These are phyloP conservation scores for Ellobium chinense DNA, from an alignment of 2,888 invertebrate genomes.

Conservation along the genomic window DNA sequence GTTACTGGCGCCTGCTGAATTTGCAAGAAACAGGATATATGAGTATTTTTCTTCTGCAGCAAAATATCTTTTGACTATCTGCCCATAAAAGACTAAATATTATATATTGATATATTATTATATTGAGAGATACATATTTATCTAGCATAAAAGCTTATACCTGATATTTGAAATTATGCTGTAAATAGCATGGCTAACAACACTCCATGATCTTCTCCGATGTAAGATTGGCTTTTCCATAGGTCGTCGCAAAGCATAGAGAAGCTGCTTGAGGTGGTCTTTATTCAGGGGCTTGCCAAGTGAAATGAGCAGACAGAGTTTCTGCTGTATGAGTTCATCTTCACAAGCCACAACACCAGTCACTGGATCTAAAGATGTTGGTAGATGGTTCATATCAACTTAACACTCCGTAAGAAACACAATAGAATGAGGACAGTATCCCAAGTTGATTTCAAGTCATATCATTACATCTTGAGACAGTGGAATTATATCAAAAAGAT, in stretches of 20 bases:
- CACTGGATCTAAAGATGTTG: slow-evolving; percentile 18
- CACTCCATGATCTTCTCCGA: slow-evolving; percentile 24
- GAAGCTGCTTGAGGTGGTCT: slow-evolving; percentile 25
- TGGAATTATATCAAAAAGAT: no score
- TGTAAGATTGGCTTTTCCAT: slow-evolving; percentile 30
- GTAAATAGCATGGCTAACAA: slow-evolving; percentile 28
- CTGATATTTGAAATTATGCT: slow-evolving; percentile 19
- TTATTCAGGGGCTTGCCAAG: neutral
- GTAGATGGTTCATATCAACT: no score
- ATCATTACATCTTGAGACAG: no score
- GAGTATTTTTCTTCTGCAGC: no score
- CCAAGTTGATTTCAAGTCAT: no score
- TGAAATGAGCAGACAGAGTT: slow-evolving; percentile 22
- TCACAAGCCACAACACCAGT: slow-evolving; percentile 16
- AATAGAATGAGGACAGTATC: no score
- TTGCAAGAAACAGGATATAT: no score
- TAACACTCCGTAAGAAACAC: no score
- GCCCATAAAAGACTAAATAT: no score
- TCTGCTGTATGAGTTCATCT: slow-evolving; percentile 29
- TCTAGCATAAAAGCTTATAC: neutral
- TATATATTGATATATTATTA: no score
- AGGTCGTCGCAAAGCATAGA: slow-evolving; percentile 32
- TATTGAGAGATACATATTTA: neutral
- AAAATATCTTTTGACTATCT: no score
- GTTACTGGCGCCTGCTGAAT: no score